Evolutionary conservation across 2,888 invertebrate genomes (phyloP), one percentile per base, ranked within the genome.

Genomic region (Pandemis heparana): DNA sequence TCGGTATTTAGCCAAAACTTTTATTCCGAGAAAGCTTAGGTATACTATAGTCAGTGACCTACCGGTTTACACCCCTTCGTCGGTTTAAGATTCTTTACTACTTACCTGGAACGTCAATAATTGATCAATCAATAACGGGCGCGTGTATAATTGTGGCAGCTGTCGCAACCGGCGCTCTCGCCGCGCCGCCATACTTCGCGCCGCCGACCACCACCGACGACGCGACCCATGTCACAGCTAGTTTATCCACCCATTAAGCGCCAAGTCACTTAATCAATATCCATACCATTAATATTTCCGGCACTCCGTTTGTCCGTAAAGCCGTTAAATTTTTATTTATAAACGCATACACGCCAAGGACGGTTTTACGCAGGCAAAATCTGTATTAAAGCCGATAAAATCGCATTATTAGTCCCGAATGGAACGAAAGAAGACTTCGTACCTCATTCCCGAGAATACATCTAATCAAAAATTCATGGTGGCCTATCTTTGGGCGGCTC

Each of bases 231-330:
- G 65, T 61, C 71, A 41, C 51, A 14, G 51, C 32, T 53, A 61
- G 16, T 71, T 67, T 71, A 62, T 67, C 71, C 71, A 62, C 61
- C 71, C 61, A 61, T 62, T 61, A 67, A 18, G 53, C 61, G 66
- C 23, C 12, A 39, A 38, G 61, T 61, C 66, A 67, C 66, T 62
- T 61, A 71, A 71, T 67, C 66, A 62, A 67, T 71, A 67, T 65
- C 66, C 43, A 32, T 8, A 61, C 66, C 23, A 61, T 67, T 61
- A 61, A 66, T 18, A 48, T 51, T 62, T 61, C 61, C 43, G 61
- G 61, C 16, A 43, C 32, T 71, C 10, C 43, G 60, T 61, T 53
- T 53, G 66, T 66, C 61, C 60, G 66, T 32, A 18, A 48, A 16
- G 18, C 16, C 48, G 10, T 65, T 51, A n/a, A 71, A 48, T 39